These are phyloP conservation scores for Leptopilina syphax DNA, from an alignment of 2,888 invertebrate species.

Conservation along the genomic window DNA sequence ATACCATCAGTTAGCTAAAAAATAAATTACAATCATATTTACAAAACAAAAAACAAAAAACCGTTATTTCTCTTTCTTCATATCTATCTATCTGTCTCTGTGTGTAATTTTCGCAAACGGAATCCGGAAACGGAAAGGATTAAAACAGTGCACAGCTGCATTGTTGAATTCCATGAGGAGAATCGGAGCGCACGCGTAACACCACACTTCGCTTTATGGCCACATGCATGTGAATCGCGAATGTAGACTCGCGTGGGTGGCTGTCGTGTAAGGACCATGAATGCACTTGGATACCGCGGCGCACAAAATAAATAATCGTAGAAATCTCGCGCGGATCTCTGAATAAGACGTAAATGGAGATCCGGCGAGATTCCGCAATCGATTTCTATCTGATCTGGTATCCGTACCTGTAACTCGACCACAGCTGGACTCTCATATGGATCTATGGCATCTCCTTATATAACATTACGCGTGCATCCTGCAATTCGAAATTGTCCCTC, in stretches of 20 bases:
- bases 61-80: too few species aligned
- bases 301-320: conserved; percentile 64
- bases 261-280: conserved; percentile 49
- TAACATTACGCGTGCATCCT: conserved; percentile 26
- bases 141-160: conserved; percentile 28
- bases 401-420: conserved; percentile 55
- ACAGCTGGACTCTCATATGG: conserved; percentile 51
- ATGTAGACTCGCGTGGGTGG: conserved; percentile 50
- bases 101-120: neutral
- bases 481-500: conserved; percentile 12
- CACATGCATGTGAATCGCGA: conserved; percentile 40
- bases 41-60: too few species aligned
- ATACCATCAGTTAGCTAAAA: too few species aligned
- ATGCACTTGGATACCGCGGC: conserved; percentile 48
- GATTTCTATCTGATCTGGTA: conserved; percentile 63
- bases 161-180: neutral
- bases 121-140: conserved; percentile 28
- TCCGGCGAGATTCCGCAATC: conserved; percentile 61
- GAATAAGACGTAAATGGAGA: conserved; percentile 69
- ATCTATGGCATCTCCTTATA: conserved; percentile 46
- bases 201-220: conserved; percentile 11
- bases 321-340: conserved; percentile 63
- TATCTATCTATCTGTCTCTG: neutral
- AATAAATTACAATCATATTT: too few species aligned
- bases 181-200: conserved; percentile 29